Conservation (phyloP, 2,113 vertebrate species). For the Casuarius casuarius region DNA sequence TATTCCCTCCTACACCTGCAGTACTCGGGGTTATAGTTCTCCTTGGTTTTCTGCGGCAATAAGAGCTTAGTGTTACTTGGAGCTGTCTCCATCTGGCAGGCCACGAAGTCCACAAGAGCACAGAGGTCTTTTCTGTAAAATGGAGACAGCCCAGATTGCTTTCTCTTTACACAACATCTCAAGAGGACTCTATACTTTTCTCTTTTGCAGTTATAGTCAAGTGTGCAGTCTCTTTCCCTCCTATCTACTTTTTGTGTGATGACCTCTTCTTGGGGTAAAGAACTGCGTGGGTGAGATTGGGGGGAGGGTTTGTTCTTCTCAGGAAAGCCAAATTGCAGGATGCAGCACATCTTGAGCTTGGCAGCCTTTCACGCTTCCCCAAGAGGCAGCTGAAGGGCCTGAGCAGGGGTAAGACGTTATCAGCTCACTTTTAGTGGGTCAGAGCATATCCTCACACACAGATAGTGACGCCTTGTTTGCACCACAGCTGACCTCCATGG, state of each 20-base stretch:
- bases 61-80: constrained; percentile 63
- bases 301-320: constrained; percentile 68
- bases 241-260: constrained; percentile 54
- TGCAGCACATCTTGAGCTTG: constrained; percentile 74
- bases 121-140: constrained; percentile 56
- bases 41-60: constrained; percentile 53
- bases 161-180: constrained; percentile 72
- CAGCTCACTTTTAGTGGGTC: constrained; percentile 52
- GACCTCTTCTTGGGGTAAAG: constrained; percentile 69
- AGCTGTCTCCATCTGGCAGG: constrained; percentile 41
- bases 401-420: constrained; percentile 67
- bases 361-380: constrained; percentile 64
- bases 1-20: constrained; percentile 66
- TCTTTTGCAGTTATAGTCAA: constrained; percentile 43
- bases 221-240: constrained; percentile 37
- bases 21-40: constrained; percentile 56
- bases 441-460: constrained; percentile 39
- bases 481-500: neutral
- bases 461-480: constrained; percentile 10
- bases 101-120: constrained; percentile 37
- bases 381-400: constrained; percentile 72
- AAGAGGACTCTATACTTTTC: constrained; percentile 49
- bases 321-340: constrained; percentile 69
- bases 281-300: constrained; percentile 65
- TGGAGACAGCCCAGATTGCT: constrained; percentile 65